Conservation (phyloP, 2,113 vertebrate genomes). For the Madoqua kirkii region DNA sequence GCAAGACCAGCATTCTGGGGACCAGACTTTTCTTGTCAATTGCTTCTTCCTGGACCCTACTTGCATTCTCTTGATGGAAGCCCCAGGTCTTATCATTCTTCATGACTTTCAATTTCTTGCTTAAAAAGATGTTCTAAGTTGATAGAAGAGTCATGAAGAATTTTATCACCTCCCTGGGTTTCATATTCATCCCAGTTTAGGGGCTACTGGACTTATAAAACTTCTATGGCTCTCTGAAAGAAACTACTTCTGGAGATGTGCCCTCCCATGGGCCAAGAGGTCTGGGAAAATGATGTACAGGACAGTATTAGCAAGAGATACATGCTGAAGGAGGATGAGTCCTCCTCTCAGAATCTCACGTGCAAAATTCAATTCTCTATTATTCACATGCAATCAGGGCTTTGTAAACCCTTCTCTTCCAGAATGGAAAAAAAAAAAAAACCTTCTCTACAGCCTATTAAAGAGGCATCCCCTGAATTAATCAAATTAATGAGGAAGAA, state of each 20-base stretch:
- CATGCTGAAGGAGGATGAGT: background rate
- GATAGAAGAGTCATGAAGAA: background rate
- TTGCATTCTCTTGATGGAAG: background rate
- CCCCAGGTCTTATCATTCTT: background rate
- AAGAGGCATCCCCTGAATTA: background rate
- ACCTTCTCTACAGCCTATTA: background rate
- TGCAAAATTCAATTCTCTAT: background rate
- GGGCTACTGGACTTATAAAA: background rate
- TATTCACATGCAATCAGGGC: background rate
- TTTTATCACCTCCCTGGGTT: background rate
- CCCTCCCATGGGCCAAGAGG: background rate
- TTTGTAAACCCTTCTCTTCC: background rate
- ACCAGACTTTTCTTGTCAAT: background rate
- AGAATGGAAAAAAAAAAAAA: background rate
- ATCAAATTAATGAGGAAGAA: slow-evolving; percentile 47
- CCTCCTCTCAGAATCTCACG: background rate
- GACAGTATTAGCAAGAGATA: background rate
- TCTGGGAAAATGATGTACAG: background rate
- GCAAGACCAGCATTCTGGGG: background rate
- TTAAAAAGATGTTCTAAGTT: background rate
- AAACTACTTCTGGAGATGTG: background rate
- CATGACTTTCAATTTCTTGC: background rate
- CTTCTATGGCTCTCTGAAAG: background rate
- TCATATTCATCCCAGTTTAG: background rate
- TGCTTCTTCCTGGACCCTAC: background rate